Conservation (phyloP, 1,140 invertebrate genomes). For the Psix sp. region DNA sequence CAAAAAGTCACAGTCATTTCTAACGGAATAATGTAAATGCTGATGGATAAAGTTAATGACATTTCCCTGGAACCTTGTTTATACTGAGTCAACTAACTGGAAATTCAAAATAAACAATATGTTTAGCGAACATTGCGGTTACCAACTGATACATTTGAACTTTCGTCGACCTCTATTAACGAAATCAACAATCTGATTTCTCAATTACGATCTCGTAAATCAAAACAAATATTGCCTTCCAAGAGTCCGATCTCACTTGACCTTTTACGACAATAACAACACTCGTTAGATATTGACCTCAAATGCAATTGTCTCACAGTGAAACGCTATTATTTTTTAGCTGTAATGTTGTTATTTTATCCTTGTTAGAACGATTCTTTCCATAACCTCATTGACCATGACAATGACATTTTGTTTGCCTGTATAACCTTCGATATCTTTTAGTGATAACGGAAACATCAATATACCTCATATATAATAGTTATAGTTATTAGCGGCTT, state of each 20-base stretch:
- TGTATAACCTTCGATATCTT: not conserved
- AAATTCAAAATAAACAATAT: constrained; percentile 10
- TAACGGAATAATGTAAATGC: too few relatives aligned
- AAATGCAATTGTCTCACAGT: constrained; percentile 13
- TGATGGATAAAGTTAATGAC: too few relatives aligned
- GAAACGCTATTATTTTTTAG: not conserved
- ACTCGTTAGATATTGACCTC: constrained; percentile 19
- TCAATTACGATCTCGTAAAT: constrained; percentile 43
- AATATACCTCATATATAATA: not conserved
- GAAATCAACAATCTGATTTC: constrained; percentile 32
- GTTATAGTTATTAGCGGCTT: not conserved
- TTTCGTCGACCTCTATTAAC: constrained; percentile 10
- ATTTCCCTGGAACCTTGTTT: too few relatives aligned
- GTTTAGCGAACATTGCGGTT: constrained; percentile 11
- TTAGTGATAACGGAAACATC: constrained; percentile 3
- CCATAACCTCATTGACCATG: constrained; percentile 29
- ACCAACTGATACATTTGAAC: constrained; percentile 27
- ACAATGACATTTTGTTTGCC: constrained; percentile 28
- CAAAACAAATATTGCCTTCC: constrained; percentile 23
- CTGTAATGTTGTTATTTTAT: not conserved
- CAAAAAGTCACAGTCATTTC: too few relatives aligned
- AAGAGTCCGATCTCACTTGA: constrained; percentile 16
- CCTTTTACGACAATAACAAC: constrained; percentile 14
- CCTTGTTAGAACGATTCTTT: not conserved
- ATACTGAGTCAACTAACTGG: too few relatives aligned